phyloP scores from a whole-genome alignment of 2,888 invertebrate genomes.

The Eulithis testata region DNA sequence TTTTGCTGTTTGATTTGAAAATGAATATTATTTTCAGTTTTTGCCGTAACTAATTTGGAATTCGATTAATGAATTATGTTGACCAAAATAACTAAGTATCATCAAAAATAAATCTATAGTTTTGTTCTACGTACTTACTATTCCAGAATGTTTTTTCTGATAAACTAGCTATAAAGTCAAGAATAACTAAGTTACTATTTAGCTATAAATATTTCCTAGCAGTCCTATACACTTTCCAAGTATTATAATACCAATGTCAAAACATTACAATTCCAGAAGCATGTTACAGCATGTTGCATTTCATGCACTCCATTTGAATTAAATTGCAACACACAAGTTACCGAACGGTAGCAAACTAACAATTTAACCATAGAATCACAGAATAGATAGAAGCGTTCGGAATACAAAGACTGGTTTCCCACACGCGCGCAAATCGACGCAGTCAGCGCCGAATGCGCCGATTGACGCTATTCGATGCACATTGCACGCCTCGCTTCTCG shows the following conservation, averaged over 20 bases:
- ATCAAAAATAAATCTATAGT: no score
- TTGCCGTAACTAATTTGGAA: no score
- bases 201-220: no score
- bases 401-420: slow-evolving; percentile 31
- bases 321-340: slow-evolving; percentile 30
- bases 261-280: slow-evolving; percentile 1
- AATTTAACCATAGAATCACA: slow-evolving; percentile 31
- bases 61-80: no score
- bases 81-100: no score
- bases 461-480: slow-evolving; percentile 41
- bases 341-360: slow-evolving; percentile 29
- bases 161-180: no score
- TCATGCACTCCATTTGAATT: slow-evolving; percentile 22
- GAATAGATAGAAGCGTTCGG: slow-evolving; percentile 26
- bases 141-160: no score
- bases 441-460: slow-evolving; percentile 32
- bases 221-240: no score
- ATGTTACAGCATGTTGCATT: slow-evolving; percentile 15
- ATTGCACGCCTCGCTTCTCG: slow-evolving; percentile 40
- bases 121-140: no score
- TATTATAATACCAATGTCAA: not conserved
- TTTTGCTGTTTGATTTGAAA: no score
- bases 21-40: no score
- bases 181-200: no score
- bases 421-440: slow-evolving; percentile 42